Base-by-base conservation (phyloP, 2,888 invertebrate genomes). In the Ectemnius cavifrons region DNA sequence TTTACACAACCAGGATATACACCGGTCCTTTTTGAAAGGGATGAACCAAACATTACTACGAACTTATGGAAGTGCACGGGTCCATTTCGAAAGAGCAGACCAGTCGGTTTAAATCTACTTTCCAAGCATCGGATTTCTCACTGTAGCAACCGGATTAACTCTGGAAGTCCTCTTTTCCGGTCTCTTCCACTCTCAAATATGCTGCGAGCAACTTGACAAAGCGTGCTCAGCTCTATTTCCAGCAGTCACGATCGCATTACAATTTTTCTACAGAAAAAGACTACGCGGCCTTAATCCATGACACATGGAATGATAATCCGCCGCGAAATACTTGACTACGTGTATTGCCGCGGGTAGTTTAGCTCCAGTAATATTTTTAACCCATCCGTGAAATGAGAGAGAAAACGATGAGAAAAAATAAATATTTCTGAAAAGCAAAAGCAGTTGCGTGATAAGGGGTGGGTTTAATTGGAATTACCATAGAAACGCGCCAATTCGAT, bases 121-220 rank as follows among this genome's bases (percentile, higher is more conserved):
- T 37, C 8, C 37, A 37, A 37, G 11, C 37, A 37, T 37, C 37
- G 37, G 37, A 37, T 37, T 37, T 37, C 37, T 37, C 37, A 8
- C 16, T 52, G 1, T 2, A 16, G 16, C 11, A 14, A 52, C n/a
- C 16, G 52, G 52, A 52, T 52, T 52, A 52, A 2, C 52, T 16
- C 5, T 14, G 52, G 52, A 52, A 52, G 52, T 52, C 52, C 37
- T 37, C 11, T 37, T 37, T 37, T 37, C 2, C 37, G 11, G 6
- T 37, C 37, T 37, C 37, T 37, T 37, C 4, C 37, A 37, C 37
- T 37, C 37, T 6, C 37, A 11, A 11, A 37, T 52, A 52, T 14
- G 52, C n/a, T 16, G 52, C 52, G 52, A 52, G 6, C 52, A 14
- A 52, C 63, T 81, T 73, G 75, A 77, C 72, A 71, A 78, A 72